phyloP scores from a whole-genome alignment of 1,140 invertebrate genomes.

The Rhopalosiphum maidis region DNA sequence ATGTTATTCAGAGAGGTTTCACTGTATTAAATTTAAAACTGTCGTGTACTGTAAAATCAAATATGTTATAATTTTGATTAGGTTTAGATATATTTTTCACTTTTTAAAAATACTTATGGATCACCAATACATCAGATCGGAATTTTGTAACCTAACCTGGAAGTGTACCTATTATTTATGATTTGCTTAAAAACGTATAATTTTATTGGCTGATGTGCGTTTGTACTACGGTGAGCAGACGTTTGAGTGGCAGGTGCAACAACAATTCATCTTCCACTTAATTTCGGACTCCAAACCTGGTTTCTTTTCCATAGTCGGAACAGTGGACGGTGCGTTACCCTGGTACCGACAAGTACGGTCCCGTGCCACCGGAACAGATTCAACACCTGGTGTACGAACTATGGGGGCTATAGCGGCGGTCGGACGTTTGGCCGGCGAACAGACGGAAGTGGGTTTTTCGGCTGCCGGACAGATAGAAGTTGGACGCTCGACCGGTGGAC shows the following conservation, averaged over 20 bases:
- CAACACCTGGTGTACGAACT: background rate
- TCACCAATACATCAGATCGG: background rate
- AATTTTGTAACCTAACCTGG: background rate
- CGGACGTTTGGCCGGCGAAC: background rate
- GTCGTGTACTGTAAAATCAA: background rate
- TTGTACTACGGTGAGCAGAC: background rate
- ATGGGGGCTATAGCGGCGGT: background rate
- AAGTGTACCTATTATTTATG: background rate
- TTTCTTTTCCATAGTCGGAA: background rate
- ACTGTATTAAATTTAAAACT: background rate
- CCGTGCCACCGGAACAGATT: background rate
- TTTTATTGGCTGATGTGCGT: background rate
- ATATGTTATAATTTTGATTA: background rate
- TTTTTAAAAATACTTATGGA: background rate
- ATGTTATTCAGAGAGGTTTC: no score
- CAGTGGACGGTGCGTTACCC: background rate
- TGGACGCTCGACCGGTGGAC: no score
- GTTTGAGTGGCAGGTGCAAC: background rate
- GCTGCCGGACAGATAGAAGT: no score
- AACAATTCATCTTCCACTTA: background rate
- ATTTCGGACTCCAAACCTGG: background rate
- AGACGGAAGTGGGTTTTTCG: no score
- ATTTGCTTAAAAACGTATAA: background rate
- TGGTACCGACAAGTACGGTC: background rate
- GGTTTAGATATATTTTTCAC: background rate